Percentiles rank a stretch among this genome's conserved stretches.
Evolutionary conservation across 1,140 invertebrate species (phyloP).

Genomic region (Brachionus angularis): DNA sequence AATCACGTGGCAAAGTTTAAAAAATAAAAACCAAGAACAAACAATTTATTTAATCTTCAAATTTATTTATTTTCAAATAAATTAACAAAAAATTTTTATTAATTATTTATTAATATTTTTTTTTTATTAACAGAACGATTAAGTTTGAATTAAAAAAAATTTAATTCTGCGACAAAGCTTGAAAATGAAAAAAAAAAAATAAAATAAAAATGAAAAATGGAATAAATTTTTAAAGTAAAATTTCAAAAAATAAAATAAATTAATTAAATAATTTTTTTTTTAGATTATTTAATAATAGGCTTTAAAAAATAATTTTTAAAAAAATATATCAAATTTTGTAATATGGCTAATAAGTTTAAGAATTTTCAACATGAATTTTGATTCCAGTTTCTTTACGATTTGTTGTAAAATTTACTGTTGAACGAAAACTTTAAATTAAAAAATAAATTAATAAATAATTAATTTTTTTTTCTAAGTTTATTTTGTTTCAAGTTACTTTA

Average conservation of each 20-base stretch:
- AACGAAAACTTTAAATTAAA: background rate
- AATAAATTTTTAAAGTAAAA: background rate
- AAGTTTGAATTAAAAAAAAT: too few species aligned
- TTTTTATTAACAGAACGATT: too few species aligned
- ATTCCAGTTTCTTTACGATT: conserved; percentile 35
- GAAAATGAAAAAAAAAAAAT: background rate
- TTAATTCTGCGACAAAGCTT: too few species aligned
- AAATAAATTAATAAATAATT: background rate
- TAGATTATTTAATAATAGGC: too few species aligned
- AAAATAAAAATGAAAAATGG: background rate
- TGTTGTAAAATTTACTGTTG: background rate
- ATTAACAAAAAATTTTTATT: too few species aligned
- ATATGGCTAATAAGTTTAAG: too few species aligned
- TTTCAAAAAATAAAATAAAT: background rate
- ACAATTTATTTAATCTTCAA: too few species aligned
- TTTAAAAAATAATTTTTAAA: background rate
- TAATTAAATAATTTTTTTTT: too few species aligned
- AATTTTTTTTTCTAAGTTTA: background rate
- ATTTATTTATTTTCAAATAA: too few species aligned
- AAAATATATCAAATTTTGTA: too few species aligned
- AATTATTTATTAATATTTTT: too few species aligned
- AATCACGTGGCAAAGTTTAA: conserved; percentile 43
- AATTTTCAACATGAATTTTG: conserved; percentile 38
- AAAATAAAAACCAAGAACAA: too few species aligned
- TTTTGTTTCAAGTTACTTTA: conserved; percentile 22